A percentile compares a stretch with the other conserved stretches of the same genome.
Conservation (phyloP, 2,888 invertebrate species). For the Dilophus febrilis region DNA sequence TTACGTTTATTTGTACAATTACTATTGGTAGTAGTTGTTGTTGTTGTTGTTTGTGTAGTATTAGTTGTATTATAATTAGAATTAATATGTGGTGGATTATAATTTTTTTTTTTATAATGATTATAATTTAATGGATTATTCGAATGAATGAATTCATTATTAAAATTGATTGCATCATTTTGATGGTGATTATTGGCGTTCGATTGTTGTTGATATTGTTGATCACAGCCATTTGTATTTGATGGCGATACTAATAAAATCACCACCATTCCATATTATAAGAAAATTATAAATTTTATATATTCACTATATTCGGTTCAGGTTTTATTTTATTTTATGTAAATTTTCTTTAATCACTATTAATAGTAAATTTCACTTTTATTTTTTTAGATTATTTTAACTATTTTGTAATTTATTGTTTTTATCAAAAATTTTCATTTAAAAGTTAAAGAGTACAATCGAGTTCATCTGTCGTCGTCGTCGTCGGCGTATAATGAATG, state of each 20-base stretch:
- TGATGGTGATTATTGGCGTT: background rate
- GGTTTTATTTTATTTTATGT: too few species aligned
- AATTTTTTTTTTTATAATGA: background rate
- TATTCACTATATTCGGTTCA: too few species aligned
- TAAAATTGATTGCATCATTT: background rate
- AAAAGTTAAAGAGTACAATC: too few species aligned
- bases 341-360: too few species aligned
- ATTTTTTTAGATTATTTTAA: too few species aligned
- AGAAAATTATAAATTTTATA: too few species aligned
- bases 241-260: conserved; percentile 31
- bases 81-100: conserved; percentile 13
- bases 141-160: too few species aligned
- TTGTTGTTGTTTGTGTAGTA: conserved; percentile 9
- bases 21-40: conserved; percentile 2
- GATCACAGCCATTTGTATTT: conserved; percentile 24
- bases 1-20: background rate
- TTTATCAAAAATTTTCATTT: too few species aligned
- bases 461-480: too few species aligned
- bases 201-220: conserved; percentile 12
- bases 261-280: conserved; percentile 27
- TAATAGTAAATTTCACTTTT: too few species aligned
- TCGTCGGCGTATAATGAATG: too few species aligned
- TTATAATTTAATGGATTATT: conserved; percentile 1
- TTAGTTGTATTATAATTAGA: conserved; percentile 23
- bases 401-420: too few species aligned